Evolutionary conservation across 2,113 vertebrate species (phyloP), one percentile per base, ranked within the genome.

Genomic region (Bos indicus): DNA sequence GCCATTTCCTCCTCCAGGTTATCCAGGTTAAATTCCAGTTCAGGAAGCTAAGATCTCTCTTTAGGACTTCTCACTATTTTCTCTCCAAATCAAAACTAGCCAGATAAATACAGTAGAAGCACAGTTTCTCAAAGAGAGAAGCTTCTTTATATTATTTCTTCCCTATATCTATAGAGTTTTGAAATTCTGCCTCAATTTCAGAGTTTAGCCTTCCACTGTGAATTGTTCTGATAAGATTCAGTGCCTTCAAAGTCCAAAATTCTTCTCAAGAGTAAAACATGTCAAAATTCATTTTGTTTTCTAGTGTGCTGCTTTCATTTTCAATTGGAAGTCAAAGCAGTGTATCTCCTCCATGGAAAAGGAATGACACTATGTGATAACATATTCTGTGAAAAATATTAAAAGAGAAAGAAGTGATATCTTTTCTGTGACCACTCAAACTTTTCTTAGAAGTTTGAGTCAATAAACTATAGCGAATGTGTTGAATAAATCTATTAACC

Each of bases 241-340:
- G 16, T 81, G 33, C 3, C 26, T 52, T 7, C 40, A 77, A 90
- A 64, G 15, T 77, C 7, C 30, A 59, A 56, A 43, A 43, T 92
- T 94, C 3, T 78, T 95, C 51, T 71, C 36, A 11, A 77, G 81
- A 88, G 74, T 59, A 92, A 94, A 87, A 21, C 3, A 67, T 92
- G 77, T 77, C 92, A 96, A 71, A 88, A 85, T 88, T 96, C 51
- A 97, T 96, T 94, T 90, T 88, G 6, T 94, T 83, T 97, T 91
- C 28, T 52, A 30, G 2, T 85, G 17, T 85, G 46, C 30, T 7
- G 88, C 36, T 91, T 91, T 90, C 57, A 82, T 95, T 92, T 88
- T 93, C 86, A 91, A 33, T 84, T 84, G 46, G 64, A 92, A 67
- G 87, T 74, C 57, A 62, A 85, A 94, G 30, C 4, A 88, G 16